Conservation (phyloP, 2,113 vertebrate species). For the Osmerus mordax region DNA sequence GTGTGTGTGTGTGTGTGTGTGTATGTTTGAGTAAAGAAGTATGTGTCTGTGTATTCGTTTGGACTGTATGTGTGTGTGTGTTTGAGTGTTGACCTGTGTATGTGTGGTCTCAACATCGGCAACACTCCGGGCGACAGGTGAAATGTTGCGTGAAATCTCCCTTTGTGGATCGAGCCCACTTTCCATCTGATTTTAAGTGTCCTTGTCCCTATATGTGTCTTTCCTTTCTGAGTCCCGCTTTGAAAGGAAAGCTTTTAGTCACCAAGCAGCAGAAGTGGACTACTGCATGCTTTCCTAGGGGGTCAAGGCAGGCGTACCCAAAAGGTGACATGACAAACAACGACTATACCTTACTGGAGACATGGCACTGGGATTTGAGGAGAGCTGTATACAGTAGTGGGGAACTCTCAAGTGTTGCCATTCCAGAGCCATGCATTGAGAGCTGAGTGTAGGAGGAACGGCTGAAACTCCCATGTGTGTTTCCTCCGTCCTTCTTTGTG, state of each 20-base stretch:
- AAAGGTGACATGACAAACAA: not conserved
- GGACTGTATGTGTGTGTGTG: slow-evolving; percentile 14
- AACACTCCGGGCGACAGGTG: slow-evolving; percentile 56
- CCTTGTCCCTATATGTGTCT: slow-evolving; percentile 43
- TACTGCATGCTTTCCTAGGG: slow-evolving; percentile 34
- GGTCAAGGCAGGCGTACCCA: slow-evolving; percentile 30
- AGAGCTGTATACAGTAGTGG: too few relatives aligned
- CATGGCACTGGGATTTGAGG: too few relatives aligned
- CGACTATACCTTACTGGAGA: too few relatives aligned
- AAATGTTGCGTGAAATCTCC: slow-evolving; percentile 53
- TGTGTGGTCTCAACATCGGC: slow-evolving; percentile 48
- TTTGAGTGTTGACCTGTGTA: slow-evolving; percentile 19
- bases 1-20: slow-evolving; percentile 20
- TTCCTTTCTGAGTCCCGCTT: slow-evolving; percentile 37
- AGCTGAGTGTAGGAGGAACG: too few relatives aligned
- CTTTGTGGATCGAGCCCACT: slow-evolving; percentile 49
- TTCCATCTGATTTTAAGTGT: slow-evolving; percentile 47
- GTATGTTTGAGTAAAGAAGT: slow-evolving; percentile 15
- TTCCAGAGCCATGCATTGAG: too few relatives aligned
- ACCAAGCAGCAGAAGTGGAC: slow-evolving; percentile 34
- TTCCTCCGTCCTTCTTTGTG: too few relatives aligned
- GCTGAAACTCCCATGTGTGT: too few relatives aligned
- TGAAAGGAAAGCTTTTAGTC: slow-evolving; percentile 45
- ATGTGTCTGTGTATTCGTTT: slow-evolving; percentile 10
- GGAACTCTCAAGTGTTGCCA: too few relatives aligned